Evolutionary conservation across 2,113 vertebrate species (phyloP).

Genomic region (Emydura subglobosa): DNA sequence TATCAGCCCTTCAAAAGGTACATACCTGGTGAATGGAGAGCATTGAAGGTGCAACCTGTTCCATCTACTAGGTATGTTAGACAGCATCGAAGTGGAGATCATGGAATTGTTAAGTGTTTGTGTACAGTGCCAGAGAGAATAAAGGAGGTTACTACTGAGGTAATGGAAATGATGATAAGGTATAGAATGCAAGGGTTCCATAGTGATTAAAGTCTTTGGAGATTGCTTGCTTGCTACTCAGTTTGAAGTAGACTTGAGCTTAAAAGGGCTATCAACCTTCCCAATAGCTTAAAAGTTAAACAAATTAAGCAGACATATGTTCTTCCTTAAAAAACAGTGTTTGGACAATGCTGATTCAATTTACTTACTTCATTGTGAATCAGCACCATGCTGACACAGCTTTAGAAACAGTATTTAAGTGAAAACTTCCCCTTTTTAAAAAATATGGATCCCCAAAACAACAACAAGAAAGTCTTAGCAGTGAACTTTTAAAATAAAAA

Average conservation of each 20-base stretch:
- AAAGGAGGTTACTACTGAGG: neutral
- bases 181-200: neutral
- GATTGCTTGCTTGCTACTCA: neutral
- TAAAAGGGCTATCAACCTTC: neutral
- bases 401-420: neutral
- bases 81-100: neutral
- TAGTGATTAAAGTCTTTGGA: neutral
- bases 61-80: neutral
- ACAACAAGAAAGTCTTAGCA: neutral
- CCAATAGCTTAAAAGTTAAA: neutral
- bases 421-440: neutral
- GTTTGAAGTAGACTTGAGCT: neutral
- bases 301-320: neutral
- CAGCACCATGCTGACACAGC: neutral
- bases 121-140: neutral
- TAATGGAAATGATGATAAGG: neutral
- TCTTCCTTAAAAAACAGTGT: neutral
- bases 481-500: neutral
- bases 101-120: neutral
- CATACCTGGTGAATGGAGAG: neutral
- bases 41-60: neutral
- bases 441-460: neutral
- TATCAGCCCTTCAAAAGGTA: neutral
- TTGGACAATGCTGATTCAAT: neutral
- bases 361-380: neutral